Evolutionary conservation across 1,140 invertebrate genomes (phyloP), one percentile per base, ranked within the genome.

Genomic region (Neelides sp.): DNA sequence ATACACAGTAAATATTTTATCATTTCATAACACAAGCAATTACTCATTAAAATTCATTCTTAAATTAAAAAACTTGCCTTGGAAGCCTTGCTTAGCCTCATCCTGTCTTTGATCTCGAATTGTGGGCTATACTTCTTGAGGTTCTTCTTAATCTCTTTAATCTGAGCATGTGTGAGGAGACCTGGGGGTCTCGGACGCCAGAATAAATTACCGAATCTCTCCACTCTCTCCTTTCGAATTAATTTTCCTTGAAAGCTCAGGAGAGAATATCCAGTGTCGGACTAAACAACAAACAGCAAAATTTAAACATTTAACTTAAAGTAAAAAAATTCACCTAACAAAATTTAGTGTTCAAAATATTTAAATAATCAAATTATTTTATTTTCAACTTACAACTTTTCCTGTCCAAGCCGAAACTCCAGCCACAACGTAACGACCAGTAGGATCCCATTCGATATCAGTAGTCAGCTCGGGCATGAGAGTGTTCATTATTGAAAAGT

Each of bases 361-460:
- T 8, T 30, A 48, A 48, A 27, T 30, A 40, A 12, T 8, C 17
- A 26, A 32, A 41, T 35, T 41, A 10, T 32, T 26, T 37, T 35
- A 42, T 26, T 22, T 46, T 27, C 43, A 32, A 45, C 41, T 52
- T 45, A 56, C 39, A 32, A 61, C 90, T 71, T 94, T 95, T 41
- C 90, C 85, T 61, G 92, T 95, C 83, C 93, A 95, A 50, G 80
- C 85, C 1, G 90, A 94, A 7, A 96, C 91, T 4, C 82, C 87
- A 1, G 92, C 95, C 13, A 91, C 83, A 13, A 98, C 90, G 68
- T 96, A 99, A 63, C 95, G 76, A 15, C 95, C 95, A 24, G 94
- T 98, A 4, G 95, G 94, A 72, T 99, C 96, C 96, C 96, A 99
- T 68, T 97, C 93, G 2, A 96, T 85, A 63, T 96, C 91, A 0